phyloP scores from a whole-genome alignment of 2,113 vertebrate species.

The Phalacrocorax carbo region DNA sequence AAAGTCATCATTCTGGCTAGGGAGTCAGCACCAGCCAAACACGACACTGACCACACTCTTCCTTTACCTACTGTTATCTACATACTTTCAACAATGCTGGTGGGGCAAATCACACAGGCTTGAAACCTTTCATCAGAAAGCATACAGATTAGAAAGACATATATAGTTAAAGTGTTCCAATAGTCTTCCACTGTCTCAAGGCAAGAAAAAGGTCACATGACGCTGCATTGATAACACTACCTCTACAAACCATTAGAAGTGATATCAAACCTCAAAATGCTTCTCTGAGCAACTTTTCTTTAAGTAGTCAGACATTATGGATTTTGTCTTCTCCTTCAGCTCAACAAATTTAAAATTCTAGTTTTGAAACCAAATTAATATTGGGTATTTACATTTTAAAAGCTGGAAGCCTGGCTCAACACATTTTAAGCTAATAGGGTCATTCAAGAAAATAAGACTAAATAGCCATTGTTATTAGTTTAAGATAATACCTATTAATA shows the following conservation, averaged over 20 bases:
- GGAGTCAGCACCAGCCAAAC: not conserved
- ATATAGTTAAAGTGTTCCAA: not conserved
- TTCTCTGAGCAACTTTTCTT: not conserved
- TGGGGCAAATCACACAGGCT: too few relatives aligned
- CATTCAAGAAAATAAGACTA: too few relatives aligned
- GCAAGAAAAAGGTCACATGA: not conserved
- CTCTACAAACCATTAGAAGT: not conserved
- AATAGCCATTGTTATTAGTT: too few relatives aligned
- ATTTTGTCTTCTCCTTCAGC: not conserved
- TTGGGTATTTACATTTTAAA: not conserved
- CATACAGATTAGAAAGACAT: not conserved
- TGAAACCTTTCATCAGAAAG: not conserved
- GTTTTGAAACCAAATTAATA: not conserved
- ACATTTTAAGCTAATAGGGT: too few relatives aligned
- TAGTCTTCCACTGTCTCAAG: not conserved
- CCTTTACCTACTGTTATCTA: not conserved
- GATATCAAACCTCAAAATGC: not conserved
- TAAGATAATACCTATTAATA: too few relatives aligned
- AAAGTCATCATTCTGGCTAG: not conserved
- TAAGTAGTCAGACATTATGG: not conserved
- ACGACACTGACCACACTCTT: too few relatives aligned
- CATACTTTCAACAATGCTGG: not conserved
- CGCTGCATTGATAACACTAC: not conserved
- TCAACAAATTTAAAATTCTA: not conserved
- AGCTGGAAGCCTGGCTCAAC: not conserved